These are phyloP conservation scores for Drosophila meridionalis DNA, from an alignment of 2,888 invertebrate species.

Conservation along the genomic window DNA sequence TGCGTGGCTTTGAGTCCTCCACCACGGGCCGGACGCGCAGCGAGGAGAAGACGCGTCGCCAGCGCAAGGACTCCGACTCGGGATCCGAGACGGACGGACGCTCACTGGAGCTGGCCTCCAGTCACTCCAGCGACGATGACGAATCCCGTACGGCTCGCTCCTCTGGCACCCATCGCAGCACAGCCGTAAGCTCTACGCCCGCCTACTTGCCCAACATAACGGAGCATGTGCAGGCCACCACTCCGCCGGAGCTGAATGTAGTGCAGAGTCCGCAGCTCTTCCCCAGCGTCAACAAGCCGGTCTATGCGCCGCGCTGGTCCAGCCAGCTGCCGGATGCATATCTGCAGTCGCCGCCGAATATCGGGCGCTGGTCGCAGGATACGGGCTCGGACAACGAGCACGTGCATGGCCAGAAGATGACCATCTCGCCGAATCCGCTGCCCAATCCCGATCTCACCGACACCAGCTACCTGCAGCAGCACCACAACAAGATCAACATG, in stretches of 20 bases:
- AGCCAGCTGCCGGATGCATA: conserved; percentile 89
- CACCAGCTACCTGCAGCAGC: conserved; percentile 86
- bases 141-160: conserved; percentile 86
- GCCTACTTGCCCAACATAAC: conserved; percentile 88
- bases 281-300: conserved; percentile 88
- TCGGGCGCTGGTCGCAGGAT: conserved; percentile 91
- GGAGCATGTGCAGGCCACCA: conserved; percentile 87
- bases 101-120: conserved; percentile 95
- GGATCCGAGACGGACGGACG: conserved; percentile 93
- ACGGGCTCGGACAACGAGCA: conserved; percentile 91
- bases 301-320: conserved; percentile 89
- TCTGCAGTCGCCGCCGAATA: conserved; percentile 86
- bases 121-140: conserved; percentile 97
- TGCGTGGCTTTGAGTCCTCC: conserved; percentile 86
- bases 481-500: conserved; percentile 85
- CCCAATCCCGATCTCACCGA: conserved; percentile 93
- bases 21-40: conserved; percentile 70
- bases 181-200: conserved; percentile 84
- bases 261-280: conserved; percentile 89
- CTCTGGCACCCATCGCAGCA: conserved; percentile 85
- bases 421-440: conserved; percentile 89
- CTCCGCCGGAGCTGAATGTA: conserved; percentile 88
- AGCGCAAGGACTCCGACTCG: conserved; percentile 90
- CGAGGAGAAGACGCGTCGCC: conserved; percentile 83
- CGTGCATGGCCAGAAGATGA: conserved; percentile 86